These are phyloP conservation scores for Platichthys flesus DNA, from an alignment of 2,113 vertebrate species.

Conservation along the genomic window DNA sequence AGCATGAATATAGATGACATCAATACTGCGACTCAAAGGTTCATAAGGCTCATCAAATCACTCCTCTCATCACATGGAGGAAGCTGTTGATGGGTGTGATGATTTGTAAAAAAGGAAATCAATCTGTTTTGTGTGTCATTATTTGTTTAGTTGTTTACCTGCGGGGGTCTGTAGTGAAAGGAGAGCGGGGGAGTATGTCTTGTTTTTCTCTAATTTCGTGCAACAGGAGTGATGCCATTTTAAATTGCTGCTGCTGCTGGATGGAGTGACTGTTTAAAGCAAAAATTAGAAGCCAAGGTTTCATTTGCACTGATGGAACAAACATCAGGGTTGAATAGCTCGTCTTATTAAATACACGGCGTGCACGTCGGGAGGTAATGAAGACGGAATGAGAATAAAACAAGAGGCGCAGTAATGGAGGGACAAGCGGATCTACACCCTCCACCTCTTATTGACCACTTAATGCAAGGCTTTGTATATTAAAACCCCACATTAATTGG, in stretches of 20 bases:
- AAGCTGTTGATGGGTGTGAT: constrained; percentile 31
- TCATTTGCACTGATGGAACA: constrained; percentile 60
- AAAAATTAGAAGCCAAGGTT: constrained; percentile 58
- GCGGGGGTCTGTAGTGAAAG: constrained; percentile 4
- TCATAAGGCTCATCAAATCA: constrained; percentile 62
- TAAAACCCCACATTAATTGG: not conserved
- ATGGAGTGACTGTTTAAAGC: constrained; percentile 38
- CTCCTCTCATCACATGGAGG: constrained; percentile 31
- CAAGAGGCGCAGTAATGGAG: constrained; percentile 20
- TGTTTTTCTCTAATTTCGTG: constrained; percentile 20
- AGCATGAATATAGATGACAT: constrained; percentile 73
- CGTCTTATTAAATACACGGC: constrained; percentile 66
- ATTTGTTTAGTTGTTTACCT: constrained; percentile 28
- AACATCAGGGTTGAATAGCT: constrained; percentile 67
- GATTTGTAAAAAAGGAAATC: constrained; percentile 24
- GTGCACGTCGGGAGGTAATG: constrained; percentile 51
- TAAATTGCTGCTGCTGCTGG: constrained; percentile 39
- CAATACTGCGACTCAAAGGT: constrained; percentile 67
- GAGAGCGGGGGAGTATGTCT: constrained; percentile 9
- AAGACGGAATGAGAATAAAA: constrained; percentile 47
- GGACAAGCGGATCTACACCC: constrained; percentile 30
- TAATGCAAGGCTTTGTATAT: constrained; percentile 18
- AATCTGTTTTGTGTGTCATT: constrained; percentile 27
- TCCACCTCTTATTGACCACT: constrained; percentile 23
- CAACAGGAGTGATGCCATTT: constrained; percentile 38